phyloP scores from a whole-genome alignment of 2,888 invertebrate genomes.

The Eupithecia inturbata region DNA sequence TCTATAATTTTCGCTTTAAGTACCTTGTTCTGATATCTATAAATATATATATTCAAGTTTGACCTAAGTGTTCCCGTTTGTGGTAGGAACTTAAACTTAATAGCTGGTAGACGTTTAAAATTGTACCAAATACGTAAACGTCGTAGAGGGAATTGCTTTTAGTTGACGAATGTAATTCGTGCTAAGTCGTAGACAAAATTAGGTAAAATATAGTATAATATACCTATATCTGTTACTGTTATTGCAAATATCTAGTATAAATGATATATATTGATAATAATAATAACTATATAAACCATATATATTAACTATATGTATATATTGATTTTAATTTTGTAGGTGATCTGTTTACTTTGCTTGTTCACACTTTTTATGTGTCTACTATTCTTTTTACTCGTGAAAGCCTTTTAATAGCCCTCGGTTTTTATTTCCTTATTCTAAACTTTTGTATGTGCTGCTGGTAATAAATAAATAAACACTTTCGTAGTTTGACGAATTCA shows the following conservation, averaged over 20 bases:
- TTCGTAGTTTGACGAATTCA: no score
- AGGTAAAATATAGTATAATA: not conserved
- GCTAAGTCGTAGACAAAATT: constrained; percentile 12
- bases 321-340: no score
- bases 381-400: no score
- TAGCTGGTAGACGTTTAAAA: not conserved
- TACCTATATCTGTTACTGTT: not conserved
- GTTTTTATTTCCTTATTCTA: no score
- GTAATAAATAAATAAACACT: no score
- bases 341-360: no score
- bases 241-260: not conserved
- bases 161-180: constrained; percentile 35
- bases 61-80: constrained; percentile 13
- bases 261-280: no score
- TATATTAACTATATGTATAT: no score
- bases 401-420: no score
- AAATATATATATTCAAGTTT: not conserved
- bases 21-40: not conserved
- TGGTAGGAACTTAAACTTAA: not conserved
- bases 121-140: not conserved
- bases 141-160: constrained; percentile 27
- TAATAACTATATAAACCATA: no score
- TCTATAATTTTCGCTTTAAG: not conserved
- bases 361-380: no score
- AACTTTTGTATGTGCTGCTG: no score